Conservation (phyloP, 2,113 vertebrate species). For the Egretta garzetta region DNA sequence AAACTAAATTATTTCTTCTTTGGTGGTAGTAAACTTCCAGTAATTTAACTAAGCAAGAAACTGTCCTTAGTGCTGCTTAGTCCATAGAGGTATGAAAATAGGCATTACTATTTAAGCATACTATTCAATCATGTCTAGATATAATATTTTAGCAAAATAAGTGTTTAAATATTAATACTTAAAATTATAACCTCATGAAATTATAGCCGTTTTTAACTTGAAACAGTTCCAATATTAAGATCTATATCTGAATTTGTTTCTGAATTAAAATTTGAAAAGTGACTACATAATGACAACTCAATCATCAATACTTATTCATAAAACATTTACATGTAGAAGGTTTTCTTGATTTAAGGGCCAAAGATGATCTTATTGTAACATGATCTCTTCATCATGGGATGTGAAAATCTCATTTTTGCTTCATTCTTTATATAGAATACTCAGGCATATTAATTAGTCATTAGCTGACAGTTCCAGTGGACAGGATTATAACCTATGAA, state of each 20-base stretch:
- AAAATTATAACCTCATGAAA: neutral
- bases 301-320: neutral
- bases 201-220: neutral
- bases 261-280: neutral
- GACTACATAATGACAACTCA: neutral
- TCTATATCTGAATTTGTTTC: neutral
- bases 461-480: neutral
- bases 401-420: neutral
- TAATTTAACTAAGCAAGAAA: neutral
- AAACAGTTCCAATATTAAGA: neutral
- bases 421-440: neutral
- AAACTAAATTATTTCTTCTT: neutral
- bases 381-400: neutral
- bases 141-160: neutral
- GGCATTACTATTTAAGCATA: neutral
- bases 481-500: neutral
- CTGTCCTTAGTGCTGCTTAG: neutral
- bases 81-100: neutral
- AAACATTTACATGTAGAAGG: neutral
- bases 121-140: neutral
- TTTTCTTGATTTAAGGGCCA: neutral
- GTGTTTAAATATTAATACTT: neutral
- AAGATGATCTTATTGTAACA: neutral
- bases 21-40: neutral
- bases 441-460: neutral